These are phyloP conservation scores for Latrodectus hesperus DNA, from an alignment of 2,888 invertebrate genomes.

Conservation along the genomic window DNA sequence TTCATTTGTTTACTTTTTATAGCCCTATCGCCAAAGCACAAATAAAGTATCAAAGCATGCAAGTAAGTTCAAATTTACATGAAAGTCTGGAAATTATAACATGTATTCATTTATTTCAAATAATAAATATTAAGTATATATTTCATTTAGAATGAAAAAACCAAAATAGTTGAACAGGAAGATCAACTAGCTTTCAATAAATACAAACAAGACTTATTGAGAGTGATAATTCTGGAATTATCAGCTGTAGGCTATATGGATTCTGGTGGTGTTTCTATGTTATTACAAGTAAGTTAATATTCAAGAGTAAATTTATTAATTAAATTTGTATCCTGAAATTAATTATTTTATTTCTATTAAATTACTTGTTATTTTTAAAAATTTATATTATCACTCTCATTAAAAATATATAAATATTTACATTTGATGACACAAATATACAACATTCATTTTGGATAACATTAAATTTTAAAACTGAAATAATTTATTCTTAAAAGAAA, in stretches of 20 bases:
- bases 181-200: constrained; percentile 44
- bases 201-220: constrained; percentile 53
- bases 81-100: background rate
- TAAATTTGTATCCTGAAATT: no score
- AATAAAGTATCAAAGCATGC: constrained; percentile 54
- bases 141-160: constrained; percentile 41
- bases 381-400: no score
- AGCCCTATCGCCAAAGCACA: constrained; percentile 43
- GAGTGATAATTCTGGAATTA: constrained; percentile 50
- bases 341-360: no score
- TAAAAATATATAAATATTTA: no score
- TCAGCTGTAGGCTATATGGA: constrained; percentile 65
- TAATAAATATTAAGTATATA: background rate
- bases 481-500: no score
- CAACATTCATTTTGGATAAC: no score
- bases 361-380: no score
- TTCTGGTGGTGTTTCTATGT: constrained; percentile 64
- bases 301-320: no score
- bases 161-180: constrained; percentile 38
- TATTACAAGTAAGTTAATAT: constrained; percentile 47
- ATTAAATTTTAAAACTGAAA: no score
- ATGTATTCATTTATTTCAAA: background rate
- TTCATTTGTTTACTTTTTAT: constrained; percentile 3
- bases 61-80: constrained; percentile 16
- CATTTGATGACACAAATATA: no score